Base-by-base conservation (phyloP, 2,113 vertebrate genomes). In the Neolamprologus hecqui region DNA sequence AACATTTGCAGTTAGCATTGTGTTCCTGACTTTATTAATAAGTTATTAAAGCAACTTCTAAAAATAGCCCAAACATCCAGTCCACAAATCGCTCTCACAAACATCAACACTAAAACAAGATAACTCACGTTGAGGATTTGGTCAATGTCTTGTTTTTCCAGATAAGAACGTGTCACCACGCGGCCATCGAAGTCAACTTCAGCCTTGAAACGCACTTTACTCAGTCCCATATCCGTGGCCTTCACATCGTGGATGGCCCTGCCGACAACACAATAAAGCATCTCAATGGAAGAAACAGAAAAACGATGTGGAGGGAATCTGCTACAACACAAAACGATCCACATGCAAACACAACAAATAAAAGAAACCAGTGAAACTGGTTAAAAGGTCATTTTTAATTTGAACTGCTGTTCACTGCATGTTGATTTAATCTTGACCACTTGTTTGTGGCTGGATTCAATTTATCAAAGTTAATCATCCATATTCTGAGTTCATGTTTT, bases 171-270 rank as follows among this genome's bases (percentile, higher is more conserved):
- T 15, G 99, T 99, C 93, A 99, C 98, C 93, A 99, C 98, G 40
- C 98, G 96, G 60, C 98, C 99, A 92, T 99, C 98, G 77, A 99
- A 99, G 96, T 99, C 98, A 55, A 99, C 98, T 95, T 99, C 99
- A 63, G 99, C 99, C 93, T 99, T 99, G 95, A 99, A 99, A 90
- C 99, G 98, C 85, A 99, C 98, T 97, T 99, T 98, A 92, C 97
- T 98, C 94, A 99, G 96, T 75, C 99, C 98, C 94, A 99, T 93
- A 94, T 99, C 99, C 23, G 99, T 99, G 89, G 99, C 98, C 96
- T 99, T 99, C 89, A 99, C 99, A 81, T 99, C 99, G 84, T 99
- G 99, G 94, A 99, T 98, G 73, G 98, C 99, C 93, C 99, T 99
- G 90, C 7, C 58, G n/a, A 83, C 10, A 60, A 88, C 7, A 77